A percentile compares a stretch with the other conserved stretches of the same genome.
These are phyloP conservation scores for Carassius gibelio DNA, from an alignment of 2,113 vertebrate genomes.

Conservation along the genomic window DNA sequence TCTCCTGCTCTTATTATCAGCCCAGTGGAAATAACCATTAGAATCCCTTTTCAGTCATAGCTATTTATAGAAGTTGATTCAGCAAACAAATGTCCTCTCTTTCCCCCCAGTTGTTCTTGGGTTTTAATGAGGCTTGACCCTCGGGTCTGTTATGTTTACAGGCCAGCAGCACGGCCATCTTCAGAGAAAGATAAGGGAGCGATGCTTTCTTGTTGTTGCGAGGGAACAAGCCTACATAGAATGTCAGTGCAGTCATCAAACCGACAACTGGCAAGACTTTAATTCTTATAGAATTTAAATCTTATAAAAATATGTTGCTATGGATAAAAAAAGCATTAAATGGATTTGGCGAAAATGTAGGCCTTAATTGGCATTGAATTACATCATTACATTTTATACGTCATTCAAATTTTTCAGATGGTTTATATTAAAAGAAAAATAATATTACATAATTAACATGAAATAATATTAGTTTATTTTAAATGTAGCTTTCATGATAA, in stretches of 20 bases:
- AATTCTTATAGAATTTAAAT: background rate
- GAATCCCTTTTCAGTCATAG: slow-evolving; percentile 60
- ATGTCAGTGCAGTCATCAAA: background rate
- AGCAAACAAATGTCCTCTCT: slow-evolving; percentile 57
- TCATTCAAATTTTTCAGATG: too few species aligned
- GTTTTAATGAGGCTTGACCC: slow-evolving; percentile 54
- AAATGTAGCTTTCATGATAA: too few species aligned
- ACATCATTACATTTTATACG: too few species aligned
- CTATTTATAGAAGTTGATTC: slow-evolving; percentile 62
- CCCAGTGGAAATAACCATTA: slow-evolving; percentile 55
- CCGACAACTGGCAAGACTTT: background rate
- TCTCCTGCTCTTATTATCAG: slow-evolving; percentile 51
- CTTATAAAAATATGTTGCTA: too few species aligned
- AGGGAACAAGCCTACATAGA: background rate
- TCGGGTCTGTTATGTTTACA: slow-evolving; percentile 42
- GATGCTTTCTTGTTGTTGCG: background rate
- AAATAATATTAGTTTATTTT: too few species aligned
- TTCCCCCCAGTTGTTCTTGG: slow-evolving; percentile 50
- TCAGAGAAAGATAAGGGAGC: background rate
- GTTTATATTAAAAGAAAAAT: too few species aligned
- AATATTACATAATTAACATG: too few species aligned
- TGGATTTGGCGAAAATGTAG: too few species aligned
- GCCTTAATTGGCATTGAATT: too few species aligned
- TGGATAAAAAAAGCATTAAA: too few species aligned
- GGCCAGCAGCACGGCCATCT: slow-evolving; percentile 18